Conservation (phyloP, 2,113 vertebrate species). For the Galeopterus variegatus region DNA sequence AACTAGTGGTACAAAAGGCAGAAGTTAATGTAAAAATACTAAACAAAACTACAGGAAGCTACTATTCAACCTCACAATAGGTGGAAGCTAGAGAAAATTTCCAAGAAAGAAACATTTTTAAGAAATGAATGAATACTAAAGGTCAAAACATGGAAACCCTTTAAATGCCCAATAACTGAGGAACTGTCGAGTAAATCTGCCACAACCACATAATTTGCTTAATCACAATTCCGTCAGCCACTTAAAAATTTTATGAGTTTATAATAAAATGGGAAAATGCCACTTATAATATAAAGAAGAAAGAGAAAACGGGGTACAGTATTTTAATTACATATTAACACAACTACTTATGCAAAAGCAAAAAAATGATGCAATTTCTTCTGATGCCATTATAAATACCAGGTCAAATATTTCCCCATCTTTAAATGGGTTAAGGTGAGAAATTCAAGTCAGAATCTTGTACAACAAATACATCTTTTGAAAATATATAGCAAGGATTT, state of each 20-base stretch:
- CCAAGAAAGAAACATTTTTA: neutral
- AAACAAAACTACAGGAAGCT: neutral
- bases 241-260: constrained; percentile 17
- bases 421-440: neutral
- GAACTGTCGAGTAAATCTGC: neutral
- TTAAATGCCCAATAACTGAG: neutral
- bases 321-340: neutral
- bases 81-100: neutral
- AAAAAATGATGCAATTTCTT: constrained; percentile 11
- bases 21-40: neutral
- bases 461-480: constrained; percentile 2
- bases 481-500: constrained; percentile 23
- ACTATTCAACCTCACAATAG: neutral
- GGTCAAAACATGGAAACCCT: neutral
- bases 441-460: constrained; percentile 16
- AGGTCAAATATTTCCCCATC: neutral
- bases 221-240: constrained; percentile 23
- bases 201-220: constrained; percentile 35
- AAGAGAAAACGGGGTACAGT: neutral
- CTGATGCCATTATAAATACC: neutral
- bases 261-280: constrained; percentile 18
- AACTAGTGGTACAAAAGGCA: neutral
- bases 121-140: constrained; percentile 12
- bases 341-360: constrained; percentile 27
- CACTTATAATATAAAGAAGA: neutral